These are phyloP conservation scores for Cephonodes hylas DNA, from an alignment of 2,888 invertebrate genomes.

Conservation along the genomic window DNA sequence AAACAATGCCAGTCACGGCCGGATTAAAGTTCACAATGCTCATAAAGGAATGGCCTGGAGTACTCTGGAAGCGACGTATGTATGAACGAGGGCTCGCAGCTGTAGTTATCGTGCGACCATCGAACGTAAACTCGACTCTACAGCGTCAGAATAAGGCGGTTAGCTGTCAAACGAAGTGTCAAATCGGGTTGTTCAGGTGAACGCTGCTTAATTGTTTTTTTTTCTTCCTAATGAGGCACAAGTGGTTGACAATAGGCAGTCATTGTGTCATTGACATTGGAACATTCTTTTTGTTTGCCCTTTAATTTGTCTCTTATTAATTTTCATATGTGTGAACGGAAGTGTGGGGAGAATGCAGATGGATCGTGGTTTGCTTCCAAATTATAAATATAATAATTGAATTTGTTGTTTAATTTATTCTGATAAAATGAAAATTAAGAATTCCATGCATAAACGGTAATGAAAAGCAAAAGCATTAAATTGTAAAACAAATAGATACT, in stretches of 20 bases:
- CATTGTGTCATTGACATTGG: slow-evolving; percentile 66
- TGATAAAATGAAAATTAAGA: background rate
- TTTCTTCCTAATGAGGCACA: slow-evolving; percentile 76
- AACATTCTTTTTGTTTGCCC: slow-evolving; percentile 53
- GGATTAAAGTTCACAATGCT: slow-evolving; percentile 74
- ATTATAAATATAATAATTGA: background rate
- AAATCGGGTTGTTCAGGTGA: slow-evolving; percentile 43
- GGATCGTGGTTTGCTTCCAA: background rate
- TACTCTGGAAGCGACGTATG: slow-evolving; percentile 58
- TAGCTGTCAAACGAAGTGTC: background rate
- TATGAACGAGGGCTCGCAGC: slow-evolving; percentile 38
- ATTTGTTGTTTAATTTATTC: background rate
- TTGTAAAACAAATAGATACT: too few relatives aligned
- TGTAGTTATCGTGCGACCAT: background rate
- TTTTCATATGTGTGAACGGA: slow-evolving; percentile 53
- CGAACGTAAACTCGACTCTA: slow-evolving; percentile 26
- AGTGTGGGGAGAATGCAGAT: slow-evolving; percentile 24
- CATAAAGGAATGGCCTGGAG: slow-evolving; percentile 69
- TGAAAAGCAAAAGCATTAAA: background rate
- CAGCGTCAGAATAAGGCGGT: slow-evolving; percentile 27
- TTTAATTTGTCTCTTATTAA: slow-evolving; percentile 64
- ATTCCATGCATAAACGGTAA: background rate
- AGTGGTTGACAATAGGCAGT: slow-evolving; percentile 71
- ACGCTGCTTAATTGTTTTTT: slow-evolving; percentile 68
- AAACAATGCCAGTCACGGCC: slow-evolving; percentile 72